phyloP scores from a whole-genome alignment of 2,113 vertebrate genomes.

The Cepphus grylle region DNA sequence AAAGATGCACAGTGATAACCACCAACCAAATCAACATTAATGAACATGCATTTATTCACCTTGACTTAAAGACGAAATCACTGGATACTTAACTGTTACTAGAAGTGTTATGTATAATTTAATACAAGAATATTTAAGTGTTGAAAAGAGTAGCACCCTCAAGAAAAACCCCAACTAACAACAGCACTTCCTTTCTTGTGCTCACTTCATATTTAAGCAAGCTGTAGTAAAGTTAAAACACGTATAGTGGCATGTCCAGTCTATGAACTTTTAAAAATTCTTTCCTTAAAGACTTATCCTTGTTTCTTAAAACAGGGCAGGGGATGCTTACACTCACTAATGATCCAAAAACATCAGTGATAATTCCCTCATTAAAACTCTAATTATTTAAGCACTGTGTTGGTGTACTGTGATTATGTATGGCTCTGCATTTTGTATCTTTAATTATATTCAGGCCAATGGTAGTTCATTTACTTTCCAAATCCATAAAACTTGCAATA shows the following conservation, averaged over 20 bases:
- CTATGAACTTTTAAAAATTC: not conserved
- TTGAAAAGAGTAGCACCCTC: not conserved
- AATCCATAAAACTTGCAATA: not conserved
- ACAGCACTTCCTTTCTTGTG: not conserved
- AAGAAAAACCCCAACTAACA: not conserved
- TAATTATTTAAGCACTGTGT: not conserved
- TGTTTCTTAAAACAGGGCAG: not conserved
- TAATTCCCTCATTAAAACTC: not conserved
- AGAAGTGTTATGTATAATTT: not conserved
- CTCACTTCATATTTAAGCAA: not conserved
- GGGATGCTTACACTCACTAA: not conserved
- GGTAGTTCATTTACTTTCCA: not conserved
- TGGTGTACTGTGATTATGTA: not conserved
- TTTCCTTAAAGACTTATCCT: not conserved
- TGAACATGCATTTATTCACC: not conserved
- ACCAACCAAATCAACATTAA: not conserved
- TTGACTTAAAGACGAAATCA: not conserved
- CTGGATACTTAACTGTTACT: not conserved
- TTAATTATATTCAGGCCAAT: not conserved
- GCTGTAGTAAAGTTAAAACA: not conserved
- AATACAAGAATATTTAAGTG: not conserved
- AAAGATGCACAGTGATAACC: not conserved
- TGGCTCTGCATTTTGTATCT: not conserved
- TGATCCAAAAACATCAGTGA: not conserved
- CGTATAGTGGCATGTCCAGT: not conserved